Evolutionary conservation across 2,797 vertebrate genomes (phyloP).

Genomic region (Gymnopithys bicolor): DNA sequence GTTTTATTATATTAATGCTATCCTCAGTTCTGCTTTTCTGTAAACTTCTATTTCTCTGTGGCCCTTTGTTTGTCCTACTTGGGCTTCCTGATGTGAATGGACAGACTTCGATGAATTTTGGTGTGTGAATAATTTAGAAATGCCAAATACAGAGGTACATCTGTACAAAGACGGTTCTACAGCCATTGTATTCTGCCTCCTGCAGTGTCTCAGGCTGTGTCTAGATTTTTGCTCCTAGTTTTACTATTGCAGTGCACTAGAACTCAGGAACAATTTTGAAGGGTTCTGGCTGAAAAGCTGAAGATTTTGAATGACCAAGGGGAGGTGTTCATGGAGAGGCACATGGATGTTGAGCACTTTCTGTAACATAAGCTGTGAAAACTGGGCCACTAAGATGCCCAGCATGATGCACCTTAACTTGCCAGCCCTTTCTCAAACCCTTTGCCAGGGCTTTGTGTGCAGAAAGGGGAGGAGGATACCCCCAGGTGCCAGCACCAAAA

Average conservation of each 20-base stretch:
- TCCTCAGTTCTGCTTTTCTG: not conserved
- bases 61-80: not conserved
- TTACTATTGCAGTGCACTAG: not conserved
- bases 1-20: not conserved
- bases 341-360: slow-evolving; percentile 34
- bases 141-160: not conserved
- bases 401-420: slow-evolving; percentile 1
- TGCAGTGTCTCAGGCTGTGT: not conserved
- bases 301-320: not conserved
- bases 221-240: not conserved
- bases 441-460: not conserved
- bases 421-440: not conserved
- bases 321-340: not conserved
- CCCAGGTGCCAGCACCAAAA: not conserved
- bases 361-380: slow-evolving; percentile 46
- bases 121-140: not conserved
- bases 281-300: not conserved
- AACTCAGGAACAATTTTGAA: not conserved
- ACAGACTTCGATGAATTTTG: not conserved
- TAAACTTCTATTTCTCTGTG: not conserved
- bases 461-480: not conserved
- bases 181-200: not conserved
- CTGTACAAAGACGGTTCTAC: not conserved
- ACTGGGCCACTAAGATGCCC: not conserved
- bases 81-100: not conserved